Conservation (phyloP, 2,888 invertebrate species). For the Hypena proboscidalis region DNA sequence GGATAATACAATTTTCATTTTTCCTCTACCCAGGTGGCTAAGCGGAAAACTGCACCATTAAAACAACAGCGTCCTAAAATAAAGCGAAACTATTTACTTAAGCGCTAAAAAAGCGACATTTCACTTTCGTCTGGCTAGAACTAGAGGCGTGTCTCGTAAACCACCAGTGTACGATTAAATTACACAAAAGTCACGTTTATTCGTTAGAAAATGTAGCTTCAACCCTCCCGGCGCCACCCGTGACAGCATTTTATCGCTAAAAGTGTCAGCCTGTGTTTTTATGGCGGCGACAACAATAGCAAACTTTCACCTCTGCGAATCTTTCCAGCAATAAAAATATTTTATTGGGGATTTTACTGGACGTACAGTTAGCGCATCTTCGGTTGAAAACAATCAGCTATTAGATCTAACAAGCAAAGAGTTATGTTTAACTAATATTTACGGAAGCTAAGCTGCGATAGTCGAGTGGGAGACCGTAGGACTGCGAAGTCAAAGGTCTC, state of each 20-base stretch:
- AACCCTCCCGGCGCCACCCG: constrained; percentile 58
- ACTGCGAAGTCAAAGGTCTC: no score
- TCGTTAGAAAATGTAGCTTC: constrained; percentile 53
- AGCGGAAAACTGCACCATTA: no score
- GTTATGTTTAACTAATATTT: neutral
- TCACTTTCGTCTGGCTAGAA: constrained; percentile 35
- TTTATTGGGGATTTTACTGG: constrained; percentile 50
- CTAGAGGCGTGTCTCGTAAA: constrained; percentile 34
- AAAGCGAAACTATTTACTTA: constrained; percentile 30
- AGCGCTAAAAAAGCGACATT: constrained; percentile 25
- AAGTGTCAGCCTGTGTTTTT: constrained; percentile 75
- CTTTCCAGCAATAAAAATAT: constrained; percentile 70
- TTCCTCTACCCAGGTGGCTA: no score
- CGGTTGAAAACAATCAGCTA: neutral
- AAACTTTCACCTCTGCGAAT: constrained; percentile 72
- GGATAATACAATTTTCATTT: no score
- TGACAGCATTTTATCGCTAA: constrained; percentile 76
- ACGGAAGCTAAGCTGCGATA: no score
- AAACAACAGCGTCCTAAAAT: neutral
- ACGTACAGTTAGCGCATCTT: constrained; percentile 8
- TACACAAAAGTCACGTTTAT: constrained; percentile 67
- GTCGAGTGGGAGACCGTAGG: no score
- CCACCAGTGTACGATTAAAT: constrained; percentile 59
- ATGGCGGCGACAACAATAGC: constrained; percentile 70
- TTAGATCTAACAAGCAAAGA: neutral